Evolutionary conservation across 2,888 invertebrate genomes (phyloP), one percentile per base, ranked within the genome.

Genomic region (Amiota communis): DNA sequence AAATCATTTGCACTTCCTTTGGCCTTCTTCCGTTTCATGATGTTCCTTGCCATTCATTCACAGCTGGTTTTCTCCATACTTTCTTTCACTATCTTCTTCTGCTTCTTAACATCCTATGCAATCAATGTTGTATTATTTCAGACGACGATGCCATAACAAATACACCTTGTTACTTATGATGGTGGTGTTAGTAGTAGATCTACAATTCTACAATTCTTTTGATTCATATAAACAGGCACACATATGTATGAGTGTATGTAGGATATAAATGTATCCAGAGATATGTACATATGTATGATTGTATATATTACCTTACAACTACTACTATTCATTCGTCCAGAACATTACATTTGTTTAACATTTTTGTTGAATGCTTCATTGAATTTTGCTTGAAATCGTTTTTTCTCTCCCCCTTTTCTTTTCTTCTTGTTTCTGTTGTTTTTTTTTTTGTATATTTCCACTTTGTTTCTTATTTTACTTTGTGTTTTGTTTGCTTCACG

Each of bases 341-440:
- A 87, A 86, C 86, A 85, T 81, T 86, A 86, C 82, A 86, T 87
- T 86, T 85, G 85, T 86, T 85, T 87, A 86, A 83, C 84, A 86
- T 87, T 87, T 83, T 76, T 76, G 79, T 82, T 86, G 85, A 81
- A 36, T 82, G 85, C 85, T 80, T 80, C 83, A 86, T 81, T 87
- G 87, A 78, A 72, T 81, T 72, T 20, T 13, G 46, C 46, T 23
- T 11, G 49, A 36, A 36, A 36, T 36, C 36, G 46, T 56, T 46
- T 67, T 15, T 48, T 13, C 48, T 67, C 8, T n/a, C 67, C 15
- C 10, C 17, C n/a, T 10, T 48, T 13, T n/a, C n/a, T 47, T 36
- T 59, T 46, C 57, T 57, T 48, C 47, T 20, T 17, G 59, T 10
- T 23, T 23, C n/a, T 12, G 46, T 20, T n/a, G n/a, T 47, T 57